Conservation (phyloP, 2,888 invertebrate genomes). For the Diploptera punctata region DNA sequence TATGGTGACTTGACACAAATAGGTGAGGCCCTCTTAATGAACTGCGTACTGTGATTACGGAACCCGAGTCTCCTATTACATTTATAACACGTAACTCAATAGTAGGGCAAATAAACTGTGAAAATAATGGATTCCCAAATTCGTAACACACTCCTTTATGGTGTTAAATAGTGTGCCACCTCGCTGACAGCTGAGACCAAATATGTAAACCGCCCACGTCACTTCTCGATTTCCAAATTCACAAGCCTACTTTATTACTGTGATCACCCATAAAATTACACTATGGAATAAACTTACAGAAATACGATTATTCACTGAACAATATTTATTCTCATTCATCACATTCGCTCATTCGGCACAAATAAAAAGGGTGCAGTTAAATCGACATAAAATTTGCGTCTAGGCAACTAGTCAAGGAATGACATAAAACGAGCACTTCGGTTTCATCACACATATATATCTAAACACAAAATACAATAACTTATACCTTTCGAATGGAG, state of each 20-base stretch:
- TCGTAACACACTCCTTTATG: neutral
- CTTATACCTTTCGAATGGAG: constrained; percentile 33
- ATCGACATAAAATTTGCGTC: neutral
- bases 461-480: neutral
- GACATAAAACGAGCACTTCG: constrained; percentile 11
- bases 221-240: constrained; percentile 4
- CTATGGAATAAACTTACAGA: neutral
- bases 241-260: neutral
- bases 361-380: constrained; percentile 4
- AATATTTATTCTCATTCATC: neutral
- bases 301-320: neutral
- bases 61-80: too few relatives aligned
- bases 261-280: neutral
- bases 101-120: too few relatives aligned
- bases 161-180: constrained; percentile 8
- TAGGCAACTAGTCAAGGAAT: neutral
- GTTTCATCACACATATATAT: neutral
- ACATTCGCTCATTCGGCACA: neutral
- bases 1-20: neutral
- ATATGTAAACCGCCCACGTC: constrained; percentile 40
- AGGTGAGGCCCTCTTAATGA: neutral
- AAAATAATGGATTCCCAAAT: too few relatives aligned
- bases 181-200: constrained; percentile 38
- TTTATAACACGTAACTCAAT: too few relatives aligned
- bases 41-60: too few relatives aligned